Evolutionary conservation across 2,888 invertebrate species (phyloP), one percentile per base, ranked within the genome.

Genomic region (Oxytorus armatus): DNA sequence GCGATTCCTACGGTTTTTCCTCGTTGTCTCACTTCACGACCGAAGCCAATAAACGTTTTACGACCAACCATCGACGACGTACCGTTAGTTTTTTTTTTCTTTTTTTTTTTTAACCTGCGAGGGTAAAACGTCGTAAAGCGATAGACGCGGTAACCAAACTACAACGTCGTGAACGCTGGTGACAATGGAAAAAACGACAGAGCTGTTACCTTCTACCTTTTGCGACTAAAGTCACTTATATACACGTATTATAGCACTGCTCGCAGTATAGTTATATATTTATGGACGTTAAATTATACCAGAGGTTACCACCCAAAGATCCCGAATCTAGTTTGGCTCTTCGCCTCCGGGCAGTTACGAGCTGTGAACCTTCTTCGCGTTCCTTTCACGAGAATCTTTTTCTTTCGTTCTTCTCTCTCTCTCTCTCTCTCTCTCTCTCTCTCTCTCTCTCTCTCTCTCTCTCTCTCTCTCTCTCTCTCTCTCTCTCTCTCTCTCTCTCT

Each of bases 51-150:
- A 86, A 85, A 86, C 82, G 85, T 81, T 79, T 75, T 82, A 77
- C 81, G 73, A 63, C 69, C 83, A 78, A 69, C 82, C 79, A 72
- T 80, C 80, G 82, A 70, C 82, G 65, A 44, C 51, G 79, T 82
- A 89, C 90, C 89, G 90, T 90, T 90, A 88, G 80, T 72, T 85
- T 84, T 85, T 75, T 85, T 84, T 66, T 84, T 75, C 84, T 84
- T 59, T 85, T 75, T 85, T 84, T 66, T 84, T 75, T 85, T 84
- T 59, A 63, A 76, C 66, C 39, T 53, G 14, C 36, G 11, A 23
- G 66, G 51, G 57, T 81, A 79, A 79, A 77, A 79, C 77, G 70
- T 79, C 75, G 65, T 82, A 81, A 82, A 80, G 77, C 79, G 72
- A 23, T 18, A 44, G 3, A 4, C 36, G 59, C 69, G 77, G 44